Evolutionary conservation across 2,113 vertebrate genomes (phyloP).

Genomic region (Colossoma macropomum): DNA sequence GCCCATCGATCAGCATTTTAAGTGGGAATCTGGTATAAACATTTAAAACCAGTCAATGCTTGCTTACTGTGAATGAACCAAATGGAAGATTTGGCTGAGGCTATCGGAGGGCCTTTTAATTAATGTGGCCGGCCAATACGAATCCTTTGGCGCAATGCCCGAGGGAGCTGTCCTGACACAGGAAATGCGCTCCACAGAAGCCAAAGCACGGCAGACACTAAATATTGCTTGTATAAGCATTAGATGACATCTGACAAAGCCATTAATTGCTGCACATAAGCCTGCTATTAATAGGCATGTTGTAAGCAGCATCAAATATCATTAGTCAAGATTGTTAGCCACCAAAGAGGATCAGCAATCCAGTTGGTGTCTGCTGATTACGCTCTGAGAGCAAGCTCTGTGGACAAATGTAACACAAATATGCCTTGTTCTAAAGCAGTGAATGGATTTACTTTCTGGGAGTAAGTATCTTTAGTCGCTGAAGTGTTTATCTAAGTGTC

Average conservation of each 20-base stretch:
- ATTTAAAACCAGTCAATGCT: conserved; percentile 55
- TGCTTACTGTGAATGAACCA: conserved; percentile 55
- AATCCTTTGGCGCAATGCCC: conserved; percentile 54
- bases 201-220: conserved; percentile 52
- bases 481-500: conserved; percentile 57
- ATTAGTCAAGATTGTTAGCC: conserved; percentile 52
- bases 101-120: conserved; percentile 58
- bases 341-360: conserved; percentile 41
- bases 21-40: conserved; percentile 63
- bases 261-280: conserved; percentile 56
- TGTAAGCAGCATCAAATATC: conserved; percentile 56
- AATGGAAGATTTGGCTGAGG: conserved; percentile 51
- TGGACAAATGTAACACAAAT: conserved; percentile 43
- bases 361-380: conserved; percentile 38
- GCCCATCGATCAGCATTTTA: conserved; percentile 60
- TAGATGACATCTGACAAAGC: conserved; percentile 59
- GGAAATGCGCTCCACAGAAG: conserved; percentile 44
- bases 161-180: conserved; percentile 49
- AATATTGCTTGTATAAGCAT: conserved; percentile 62
- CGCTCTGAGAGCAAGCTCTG: conserved; percentile 22
- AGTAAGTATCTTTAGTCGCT: conserved; percentile 43
- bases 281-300: conserved; percentile 55
- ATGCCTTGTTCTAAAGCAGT: conserved; percentile 43
- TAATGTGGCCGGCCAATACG: conserved; percentile 58
- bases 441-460: conserved; percentile 46